Evolutionary conservation across 2,888 invertebrate genomes (phyloP), one percentile per base, ranked within the genome.

Genomic region (Heteromurus nitidus): DNA sequence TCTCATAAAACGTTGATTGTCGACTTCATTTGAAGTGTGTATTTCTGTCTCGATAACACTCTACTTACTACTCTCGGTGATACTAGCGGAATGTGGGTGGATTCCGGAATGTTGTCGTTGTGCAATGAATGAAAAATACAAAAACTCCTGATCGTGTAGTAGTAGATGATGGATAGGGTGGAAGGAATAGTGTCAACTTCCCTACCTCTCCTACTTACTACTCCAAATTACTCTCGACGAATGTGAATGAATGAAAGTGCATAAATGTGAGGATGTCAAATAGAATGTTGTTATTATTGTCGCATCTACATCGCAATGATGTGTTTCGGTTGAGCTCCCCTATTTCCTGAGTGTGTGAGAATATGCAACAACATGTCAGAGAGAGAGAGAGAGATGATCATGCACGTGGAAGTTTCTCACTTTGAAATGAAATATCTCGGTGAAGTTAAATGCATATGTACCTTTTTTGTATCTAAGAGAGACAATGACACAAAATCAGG

Each of bases 351-450:
- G 64, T 13, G 36, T 13, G 36, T 13, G 5, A 13, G 36, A 13
- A 13, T 36, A 5, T 36, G 36, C 36, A 9, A 13, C 7, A 36
- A 13, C 5, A 5, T 9, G 36, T n/a, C 47, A 16, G n/a, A 47
- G 47, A 11, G 47, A 13, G n/a, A 47, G 11, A 47, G 47, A 5
- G 47, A 47, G 7, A 47, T 3, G n/a, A 47, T n/a, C 47, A 47
- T 75, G 58, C 75, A 75, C 65, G 75, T 75, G 65, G 53, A 74
- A 65, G 26, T 62, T 55, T 50, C 47, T 73, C 31, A 65, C 31
- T 50, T 62, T 73, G 11, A 3, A 16, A 36, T 36, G 36, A 9
- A 13, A n/a, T 47, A n/a, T 5, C 7, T 47, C 47, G n/a, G 7
- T 47, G 16, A 47, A n/a, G 18, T 47, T 20, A 7, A 22, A 7